Base-by-base conservation (phyloP, 2,113 vertebrate genomes). In the Toxotes jaculatrix region DNA sequence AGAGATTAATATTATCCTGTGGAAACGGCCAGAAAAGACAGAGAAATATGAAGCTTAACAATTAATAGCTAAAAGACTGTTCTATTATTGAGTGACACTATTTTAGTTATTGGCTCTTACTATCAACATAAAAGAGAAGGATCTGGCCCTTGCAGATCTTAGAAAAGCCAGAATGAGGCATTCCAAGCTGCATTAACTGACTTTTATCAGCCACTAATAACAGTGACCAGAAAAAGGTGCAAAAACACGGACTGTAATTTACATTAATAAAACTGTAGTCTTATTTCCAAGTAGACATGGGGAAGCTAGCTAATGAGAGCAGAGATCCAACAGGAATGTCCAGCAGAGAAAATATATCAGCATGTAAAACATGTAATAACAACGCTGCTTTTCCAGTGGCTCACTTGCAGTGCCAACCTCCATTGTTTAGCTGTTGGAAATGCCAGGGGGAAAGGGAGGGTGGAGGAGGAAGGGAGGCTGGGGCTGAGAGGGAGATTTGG, bases 331-430 rank as follows among this genome's bases (percentile, higher is more conserved):
- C 31, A 66, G 34, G 47, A 79, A 79, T 71, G 47, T 79, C 60
- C 36, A 64, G 40, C 70, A 53, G 71, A 57, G 36, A 10, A 68
- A 79, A 61, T 19, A 40, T 19, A 88, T 90, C 78, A 86, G 78
- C 88, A 91, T 93, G 80, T 88, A 80, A 70, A 77, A 79, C 85
- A 27, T 27, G 32, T 40, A 64, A 82, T 60, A 82, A 67, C 86
- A 77, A 57, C 76, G 23, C 40, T 66, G 68, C 67, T 85, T 60
- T 32, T 16, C 69, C 66, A 73, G 65, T 43, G 66, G 36, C 74
- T 66, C 34, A 4, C 60, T 86, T 13, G 27, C 71, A 21, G 55
- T 61, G 84, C 86, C 84, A 87, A 40, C 49, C 51, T 73, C 74
- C 70, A 86, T 87, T 86, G 80, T 83, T 80, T 43, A 77, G 87